Evolutionary conservation across 1,140 invertebrate genomes (phyloP).

Genomic region (Aphaenogaster ashmeadi): DNA sequence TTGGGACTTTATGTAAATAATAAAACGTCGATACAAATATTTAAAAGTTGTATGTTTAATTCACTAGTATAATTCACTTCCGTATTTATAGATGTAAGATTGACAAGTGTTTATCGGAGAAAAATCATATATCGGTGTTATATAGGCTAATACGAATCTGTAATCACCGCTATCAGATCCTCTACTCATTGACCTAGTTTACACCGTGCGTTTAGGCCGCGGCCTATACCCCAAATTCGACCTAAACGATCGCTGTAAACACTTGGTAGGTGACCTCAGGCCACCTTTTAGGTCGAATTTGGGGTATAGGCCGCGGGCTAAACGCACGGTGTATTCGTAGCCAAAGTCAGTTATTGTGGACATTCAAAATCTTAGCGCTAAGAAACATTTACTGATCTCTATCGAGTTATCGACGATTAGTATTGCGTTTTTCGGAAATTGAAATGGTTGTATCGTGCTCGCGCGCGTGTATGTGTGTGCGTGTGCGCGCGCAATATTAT

Average conservation of each 20-base stretch:
- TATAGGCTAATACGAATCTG: slow-evolving; percentile 19
- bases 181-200: no score
- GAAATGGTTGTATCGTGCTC: not conserved
- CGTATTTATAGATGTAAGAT: slow-evolving; percentile 13
- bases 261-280: no score
- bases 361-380: slow-evolving; percentile 36
- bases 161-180: slow-evolving; percentile 29
- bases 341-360: slow-evolving; percentile 24
- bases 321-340: no score
- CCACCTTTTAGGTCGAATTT: no score
- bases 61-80: slow-evolving; percentile 28
- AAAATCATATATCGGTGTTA: not conserved
- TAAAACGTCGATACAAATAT: slow-evolving; percentile 20
- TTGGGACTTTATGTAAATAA: not conserved
- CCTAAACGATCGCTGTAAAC: no score
- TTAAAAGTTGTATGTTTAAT: slow-evolving; percentile 12
- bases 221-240: no score
- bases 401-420: slow-evolving; percentile 19
- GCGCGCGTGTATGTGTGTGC: no score
- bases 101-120: not conserved
- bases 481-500: not conserved
- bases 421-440: slow-evolving; percentile 16
- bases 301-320: no score
- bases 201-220: no score
- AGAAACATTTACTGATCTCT: slow-evolving; percentile 26